Conservation (phyloP, 2,113 vertebrate species). For the Brachionichthys hirsutus region DNA sequence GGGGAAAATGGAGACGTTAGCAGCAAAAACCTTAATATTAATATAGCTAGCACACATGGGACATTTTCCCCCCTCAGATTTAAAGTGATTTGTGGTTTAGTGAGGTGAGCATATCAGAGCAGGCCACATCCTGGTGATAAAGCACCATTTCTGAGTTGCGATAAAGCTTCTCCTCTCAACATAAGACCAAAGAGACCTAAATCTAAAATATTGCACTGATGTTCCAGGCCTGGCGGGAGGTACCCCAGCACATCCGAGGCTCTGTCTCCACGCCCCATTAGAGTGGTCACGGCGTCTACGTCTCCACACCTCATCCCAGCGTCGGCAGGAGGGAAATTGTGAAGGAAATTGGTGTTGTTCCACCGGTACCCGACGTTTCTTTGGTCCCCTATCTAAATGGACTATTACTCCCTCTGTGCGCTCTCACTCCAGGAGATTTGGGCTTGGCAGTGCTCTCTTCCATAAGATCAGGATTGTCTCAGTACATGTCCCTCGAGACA, state of each 20-base stretch:
- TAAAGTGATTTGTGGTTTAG: no score
- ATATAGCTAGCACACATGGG: background rate
- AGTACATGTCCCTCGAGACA: constrained; percentile 16
- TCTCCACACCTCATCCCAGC: constrained; percentile 64
- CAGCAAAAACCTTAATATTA: constrained; percentile 7
- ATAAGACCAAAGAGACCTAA: constrained; percentile 20
- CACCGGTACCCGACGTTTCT: constrained; percentile 55
- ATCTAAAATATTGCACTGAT: constrained; percentile 18
- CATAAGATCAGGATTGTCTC: constrained; percentile 35
- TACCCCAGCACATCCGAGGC: constrained; percentile 13
- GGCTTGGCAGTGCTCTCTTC: constrained; percentile 49
- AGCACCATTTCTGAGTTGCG: constrained; percentile 7
- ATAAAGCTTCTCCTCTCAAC: constrained; percentile 9
- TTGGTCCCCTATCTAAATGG: constrained; percentile 65
- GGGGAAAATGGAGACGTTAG: constrained; percentile 25
- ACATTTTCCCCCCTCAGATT: background rate
- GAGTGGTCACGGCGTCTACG: constrained; percentile 28
- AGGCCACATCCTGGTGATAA: no score
- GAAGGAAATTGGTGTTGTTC: constrained; percentile 70
- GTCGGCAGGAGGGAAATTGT: constrained; percentile 72
- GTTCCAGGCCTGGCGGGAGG: constrained; percentile 27
- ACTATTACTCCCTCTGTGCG: constrained; percentile 67
- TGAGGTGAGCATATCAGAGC: constrained; percentile 2
- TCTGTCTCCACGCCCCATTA: constrained; percentile 39
- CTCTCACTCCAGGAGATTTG: constrained; percentile 47